Evolutionary conservation across 2,797 vertebrate species (phyloP).

Genomic region (Fundulus diaphanus): DNA sequence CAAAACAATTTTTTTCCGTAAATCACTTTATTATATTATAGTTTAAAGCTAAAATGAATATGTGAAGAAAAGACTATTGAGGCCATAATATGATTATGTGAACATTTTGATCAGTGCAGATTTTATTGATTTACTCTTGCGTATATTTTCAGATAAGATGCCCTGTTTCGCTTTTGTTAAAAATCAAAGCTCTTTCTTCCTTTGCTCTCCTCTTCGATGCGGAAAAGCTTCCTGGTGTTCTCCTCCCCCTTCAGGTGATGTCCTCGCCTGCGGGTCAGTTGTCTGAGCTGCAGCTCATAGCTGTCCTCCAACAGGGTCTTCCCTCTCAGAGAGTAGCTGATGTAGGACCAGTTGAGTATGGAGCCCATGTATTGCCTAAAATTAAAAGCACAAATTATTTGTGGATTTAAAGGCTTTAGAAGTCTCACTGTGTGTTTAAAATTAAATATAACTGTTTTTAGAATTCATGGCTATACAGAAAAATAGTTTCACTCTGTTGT

Average conservation of each 20-base stretch:
- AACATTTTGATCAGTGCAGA: not conserved
- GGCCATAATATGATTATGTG: not conserved
- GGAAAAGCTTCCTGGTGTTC: not conserved
- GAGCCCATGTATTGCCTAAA: constrained; percentile 33
- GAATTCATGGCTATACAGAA: not conserved
- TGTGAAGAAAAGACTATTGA: not conserved
- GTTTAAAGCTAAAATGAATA: not conserved
- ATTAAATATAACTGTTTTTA: not conserved
- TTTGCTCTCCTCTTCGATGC: accelerated
- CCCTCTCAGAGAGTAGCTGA: constrained; percentile 40
- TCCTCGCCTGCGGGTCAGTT: not conserved
- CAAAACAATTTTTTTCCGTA: not conserved
- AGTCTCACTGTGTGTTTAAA: not conserved
- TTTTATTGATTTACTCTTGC: not conserved
- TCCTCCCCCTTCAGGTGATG: not conserved
- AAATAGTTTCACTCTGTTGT: not conserved
- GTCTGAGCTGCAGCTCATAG: constrained; percentile 2
- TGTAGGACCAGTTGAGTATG: constrained; percentile 58
- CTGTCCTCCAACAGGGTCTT: constrained; percentile 42
- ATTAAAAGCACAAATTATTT: constrained; percentile 4
- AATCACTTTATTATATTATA: constrained; percentile 1
- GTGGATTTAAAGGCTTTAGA: not conserved
- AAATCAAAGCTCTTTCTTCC: not conserved
- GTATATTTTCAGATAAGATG: not conserved
- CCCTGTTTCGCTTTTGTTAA: not conserved